Evolutionary conservation across 2,797 vertebrate genomes (phyloP).

Genomic region (Falco naumanni): DNA sequence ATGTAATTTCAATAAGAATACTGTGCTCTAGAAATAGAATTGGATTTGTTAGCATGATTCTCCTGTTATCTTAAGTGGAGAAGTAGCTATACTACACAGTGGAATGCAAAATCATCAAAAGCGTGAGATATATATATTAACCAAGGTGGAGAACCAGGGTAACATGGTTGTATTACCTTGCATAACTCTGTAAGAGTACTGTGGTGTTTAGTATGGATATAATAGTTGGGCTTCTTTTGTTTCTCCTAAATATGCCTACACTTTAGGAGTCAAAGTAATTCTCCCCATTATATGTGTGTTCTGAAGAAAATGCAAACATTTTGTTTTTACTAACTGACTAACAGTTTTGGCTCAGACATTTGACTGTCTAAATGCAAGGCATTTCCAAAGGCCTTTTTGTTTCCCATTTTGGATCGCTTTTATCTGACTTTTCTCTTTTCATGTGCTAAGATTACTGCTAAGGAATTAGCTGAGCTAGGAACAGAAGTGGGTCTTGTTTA

Average conservation of each 20-base stretch:
- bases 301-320: constrained; percentile 43
- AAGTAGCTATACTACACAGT: neutral
- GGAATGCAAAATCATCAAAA: neutral
- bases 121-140: accelerated
- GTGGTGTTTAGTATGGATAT: neutral
- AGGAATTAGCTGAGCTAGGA: neutral
- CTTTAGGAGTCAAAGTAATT: neutral
- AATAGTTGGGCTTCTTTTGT: neutral
- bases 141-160: neutral
- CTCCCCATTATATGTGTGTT: neutral
- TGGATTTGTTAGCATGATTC: neutral
- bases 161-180: neutral
- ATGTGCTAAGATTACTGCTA: constrained; percentile 11
- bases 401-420: constrained; percentile 42
- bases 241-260: neutral
- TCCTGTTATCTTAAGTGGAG: neutral
- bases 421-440: neutral
- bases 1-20: neutral
- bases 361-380: constrained; percentile 38
- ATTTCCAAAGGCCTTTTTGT: constrained; percentile 45
- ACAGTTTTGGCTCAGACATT: constrained; percentile 28
- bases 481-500: neutral
- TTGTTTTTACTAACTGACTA: constrained; percentile 33
- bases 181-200: neutral
- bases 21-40: neutral